phyloP scores from a whole-genome alignment of 2,888 invertebrate species.

The Chironomus riparius region DNA sequence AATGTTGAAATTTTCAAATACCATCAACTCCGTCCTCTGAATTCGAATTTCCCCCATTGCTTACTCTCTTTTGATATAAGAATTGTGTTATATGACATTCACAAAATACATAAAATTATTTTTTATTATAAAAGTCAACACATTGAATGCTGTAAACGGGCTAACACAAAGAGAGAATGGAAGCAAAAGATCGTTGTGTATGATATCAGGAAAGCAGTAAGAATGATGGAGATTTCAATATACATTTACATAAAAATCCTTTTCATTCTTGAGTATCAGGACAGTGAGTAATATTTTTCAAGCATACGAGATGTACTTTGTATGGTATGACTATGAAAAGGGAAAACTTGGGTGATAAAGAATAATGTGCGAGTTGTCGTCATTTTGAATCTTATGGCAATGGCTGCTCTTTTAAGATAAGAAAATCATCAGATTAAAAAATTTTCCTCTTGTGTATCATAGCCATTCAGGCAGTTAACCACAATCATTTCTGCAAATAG shows the following conservation, averaged over 20 bases:
- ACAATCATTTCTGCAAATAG: slow-evolving; percentile 3
- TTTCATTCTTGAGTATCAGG: background rate
- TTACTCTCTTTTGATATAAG: background rate
- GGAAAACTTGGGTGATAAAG: slow-evolving; percentile 15
- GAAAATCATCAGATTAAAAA: slow-evolving; percentile 16
- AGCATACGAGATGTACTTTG: background rate
- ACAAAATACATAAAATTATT: slow-evolving; percentile 26
- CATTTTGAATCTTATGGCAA: slow-evolving; percentile 20
- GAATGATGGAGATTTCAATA: slow-evolving; percentile 23
- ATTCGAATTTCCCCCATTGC: background rate
- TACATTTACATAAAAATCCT: slow-evolving; percentile 25
- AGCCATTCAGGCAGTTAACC: background rate
- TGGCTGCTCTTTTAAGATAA: slow-evolving; percentile 11
- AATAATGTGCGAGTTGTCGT: slow-evolving; percentile 20
- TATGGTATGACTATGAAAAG: background rate
- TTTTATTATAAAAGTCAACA: slow-evolving; percentile 26
- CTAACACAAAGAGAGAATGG: background rate
- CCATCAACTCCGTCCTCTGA: background rate
- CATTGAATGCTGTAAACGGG: slow-evolving; percentile 2
- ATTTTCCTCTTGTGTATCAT: background rate
- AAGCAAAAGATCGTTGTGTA: background rate
- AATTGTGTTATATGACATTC: background rate
- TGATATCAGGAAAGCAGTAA: slow-evolving; percentile 8
- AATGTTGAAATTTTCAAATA: slow-evolving; percentile 11
- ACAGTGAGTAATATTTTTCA: background rate